A percentile compares a stretch with the other conserved stretches of the same genome.
Conservation (phyloP, 1,140 invertebrate species). For the Polypedilum vanderplanki region DNA sequence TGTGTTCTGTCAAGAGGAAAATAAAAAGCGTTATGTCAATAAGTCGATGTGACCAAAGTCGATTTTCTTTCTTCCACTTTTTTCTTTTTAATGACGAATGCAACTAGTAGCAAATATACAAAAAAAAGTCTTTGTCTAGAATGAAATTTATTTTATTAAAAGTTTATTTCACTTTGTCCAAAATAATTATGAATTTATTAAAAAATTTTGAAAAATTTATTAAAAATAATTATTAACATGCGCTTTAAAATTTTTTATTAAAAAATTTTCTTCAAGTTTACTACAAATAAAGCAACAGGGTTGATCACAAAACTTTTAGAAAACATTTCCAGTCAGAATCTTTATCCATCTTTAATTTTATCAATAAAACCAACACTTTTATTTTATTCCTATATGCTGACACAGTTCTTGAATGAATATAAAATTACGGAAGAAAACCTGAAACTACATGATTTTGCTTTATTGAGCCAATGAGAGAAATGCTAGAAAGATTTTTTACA, state of each 20-base stretch:
- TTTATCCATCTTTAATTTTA: too few species aligned
- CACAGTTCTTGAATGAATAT: neutral
- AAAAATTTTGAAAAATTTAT: too few species aligned
- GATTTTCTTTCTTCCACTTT: neutral
- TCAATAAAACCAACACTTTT: too few species aligned
- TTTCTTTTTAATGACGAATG: neutral
- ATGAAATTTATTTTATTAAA: too few species aligned
- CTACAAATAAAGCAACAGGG: too few species aligned
- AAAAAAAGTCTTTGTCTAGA: neutral
- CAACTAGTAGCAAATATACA: constrained; percentile 12
- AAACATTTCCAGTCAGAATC: too few species aligned
- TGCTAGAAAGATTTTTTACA: neutral
- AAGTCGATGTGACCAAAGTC: neutral
- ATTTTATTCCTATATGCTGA: neutral
- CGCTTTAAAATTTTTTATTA: too few species aligned
- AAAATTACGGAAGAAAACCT: neutral
- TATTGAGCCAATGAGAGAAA: constrained; percentile 19
- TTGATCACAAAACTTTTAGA: too few species aligned
- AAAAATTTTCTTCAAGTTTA: too few species aligned
- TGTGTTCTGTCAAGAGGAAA: neutral
- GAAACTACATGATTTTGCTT: constrained; percentile 21
- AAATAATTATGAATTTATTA: too few species aligned
- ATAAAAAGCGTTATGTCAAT: constrained; percentile 17
- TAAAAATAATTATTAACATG: too few species aligned
- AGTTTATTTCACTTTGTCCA: too few species aligned